These are phyloP conservation scores for Ormyrus pomaceus DNA, from an alignment of 2,888 invertebrate genomes.

Conservation along the genomic window DNA sequence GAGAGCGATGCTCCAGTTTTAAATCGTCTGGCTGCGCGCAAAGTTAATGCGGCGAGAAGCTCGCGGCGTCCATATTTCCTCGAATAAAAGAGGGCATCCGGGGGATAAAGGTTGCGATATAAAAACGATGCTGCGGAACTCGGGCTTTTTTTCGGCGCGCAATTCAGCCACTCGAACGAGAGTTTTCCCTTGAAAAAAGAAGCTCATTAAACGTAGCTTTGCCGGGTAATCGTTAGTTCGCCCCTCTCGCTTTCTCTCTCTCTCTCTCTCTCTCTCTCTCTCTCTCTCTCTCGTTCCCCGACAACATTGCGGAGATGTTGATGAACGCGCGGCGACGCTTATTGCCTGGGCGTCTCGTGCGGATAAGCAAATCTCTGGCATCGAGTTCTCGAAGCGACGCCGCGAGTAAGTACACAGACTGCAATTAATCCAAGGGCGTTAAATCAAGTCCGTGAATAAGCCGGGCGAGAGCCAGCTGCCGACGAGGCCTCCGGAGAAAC, in stretches of 20 bases:
- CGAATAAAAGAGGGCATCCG: no score
- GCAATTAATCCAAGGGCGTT: constrained; percentile 73
- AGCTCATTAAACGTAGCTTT: not conserved
- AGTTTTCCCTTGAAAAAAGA: not conserved
- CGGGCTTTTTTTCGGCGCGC: no score
- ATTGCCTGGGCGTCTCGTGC: not conserved
- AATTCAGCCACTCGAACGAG: no score
- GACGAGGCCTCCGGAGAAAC: not conserved
- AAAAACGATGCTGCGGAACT: no score
- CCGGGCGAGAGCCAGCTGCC: constrained; percentile 13
- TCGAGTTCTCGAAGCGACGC: constrained; percentile 11
- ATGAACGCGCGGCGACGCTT: constrained; percentile 4
- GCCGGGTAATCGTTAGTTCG: not conserved
- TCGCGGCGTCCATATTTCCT: no score
- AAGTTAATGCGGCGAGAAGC: no score
- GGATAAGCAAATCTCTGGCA: not conserved
- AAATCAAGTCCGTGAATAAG: constrained; percentile 70
- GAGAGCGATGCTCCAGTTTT: no score
- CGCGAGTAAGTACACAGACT: constrained; percentile 64
- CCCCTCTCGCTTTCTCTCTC: no score
- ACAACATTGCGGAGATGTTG: constrained; percentile 22
- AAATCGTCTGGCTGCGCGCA: no score
- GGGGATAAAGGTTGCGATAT: no score
- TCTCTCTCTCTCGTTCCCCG: no score
- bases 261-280: no score